phyloP scores from a whole-genome alignment of 2,888 invertebrate genomes.

The Nowickia ferox region DNA sequence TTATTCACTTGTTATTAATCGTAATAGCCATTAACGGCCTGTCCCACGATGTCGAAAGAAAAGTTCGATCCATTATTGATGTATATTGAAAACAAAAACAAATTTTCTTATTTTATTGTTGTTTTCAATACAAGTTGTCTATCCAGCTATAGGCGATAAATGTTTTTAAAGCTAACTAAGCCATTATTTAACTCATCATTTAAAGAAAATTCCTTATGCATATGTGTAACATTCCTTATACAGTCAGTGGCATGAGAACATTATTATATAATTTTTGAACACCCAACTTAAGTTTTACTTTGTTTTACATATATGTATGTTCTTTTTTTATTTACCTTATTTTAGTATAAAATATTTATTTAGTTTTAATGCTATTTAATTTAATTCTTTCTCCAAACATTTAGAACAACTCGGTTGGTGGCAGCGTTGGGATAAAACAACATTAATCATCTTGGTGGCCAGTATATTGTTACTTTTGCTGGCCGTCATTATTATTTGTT shows the following conservation, averaged over 20 bases:
- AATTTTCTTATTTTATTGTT: too few relatives aligned
- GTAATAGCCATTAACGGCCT: too few relatives aligned
- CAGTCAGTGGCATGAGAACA: neutral
- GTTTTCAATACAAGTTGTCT: too few relatives aligned
- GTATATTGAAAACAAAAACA: too few relatives aligned
- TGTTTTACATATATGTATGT: neutral
- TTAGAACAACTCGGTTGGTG: conserved; percentile 92
- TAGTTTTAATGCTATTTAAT: neutral
- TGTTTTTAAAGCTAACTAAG: too few relatives aligned
- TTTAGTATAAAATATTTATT: neutral
- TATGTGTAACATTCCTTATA: too few relatives aligned
- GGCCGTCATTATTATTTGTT: conserved; percentile 91
- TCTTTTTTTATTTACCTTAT: conserved; percentile 15
- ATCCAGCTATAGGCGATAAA: too few relatives aligned
- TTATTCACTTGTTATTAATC: too few relatives aligned
- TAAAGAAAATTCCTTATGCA: too few relatives aligned
- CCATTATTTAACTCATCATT: too few relatives aligned
- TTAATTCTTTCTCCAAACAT: conserved; percentile 13
- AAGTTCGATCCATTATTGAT: too few relatives aligned
- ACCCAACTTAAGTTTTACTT: neutral
- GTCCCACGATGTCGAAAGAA: too few relatives aligned
- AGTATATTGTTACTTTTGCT: conserved; percentile 87
- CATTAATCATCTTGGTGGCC: conserved; percentile 89
- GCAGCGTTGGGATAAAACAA: conserved; percentile 90
- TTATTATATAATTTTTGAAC: neutral